These are phyloP conservation scores for Acanthosoma haemorrhoidale DNA, from an alignment of 2,888 invertebrate genomes.

Conservation along the genomic window DNA sequence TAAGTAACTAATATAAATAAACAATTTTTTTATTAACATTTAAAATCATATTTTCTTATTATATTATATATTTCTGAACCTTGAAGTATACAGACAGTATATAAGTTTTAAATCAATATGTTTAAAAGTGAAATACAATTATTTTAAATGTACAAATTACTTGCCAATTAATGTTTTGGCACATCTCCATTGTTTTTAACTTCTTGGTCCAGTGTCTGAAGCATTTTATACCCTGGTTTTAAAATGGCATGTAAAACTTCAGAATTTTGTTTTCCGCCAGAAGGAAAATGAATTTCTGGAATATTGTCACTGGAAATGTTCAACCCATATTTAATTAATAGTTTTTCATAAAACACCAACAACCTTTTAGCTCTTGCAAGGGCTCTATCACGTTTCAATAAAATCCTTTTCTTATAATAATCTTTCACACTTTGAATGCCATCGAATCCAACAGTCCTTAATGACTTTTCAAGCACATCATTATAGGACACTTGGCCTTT, in stretches of 20 bases:
- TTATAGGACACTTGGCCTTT: background rate
- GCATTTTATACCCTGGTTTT: slow-evolving; percentile 19
- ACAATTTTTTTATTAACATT: no score
- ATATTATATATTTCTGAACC: no score
- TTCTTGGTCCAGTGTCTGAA: slow-evolving; percentile 16
- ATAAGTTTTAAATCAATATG: no score
- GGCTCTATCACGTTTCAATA: slow-evolving; percentile 10
- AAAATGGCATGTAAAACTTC: slow-evolving; percentile 14
- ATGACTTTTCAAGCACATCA: slow-evolving; percentile 16
- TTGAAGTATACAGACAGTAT: no score
- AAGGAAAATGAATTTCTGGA: slow-evolving; percentile 11
- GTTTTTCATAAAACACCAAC: background rate
- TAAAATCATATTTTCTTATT: no score
- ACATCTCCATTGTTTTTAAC: background rate
- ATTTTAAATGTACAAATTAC: no score
- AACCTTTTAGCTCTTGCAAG: slow-evolving; percentile 6
- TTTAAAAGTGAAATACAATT: no score
- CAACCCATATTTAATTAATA: background rate
- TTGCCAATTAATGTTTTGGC: background rate
- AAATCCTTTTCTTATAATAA: slow-evolving; percentile 11
- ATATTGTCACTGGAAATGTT: background rate
- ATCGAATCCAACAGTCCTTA: slow-evolving; percentile 11
- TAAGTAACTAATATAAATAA: no score
- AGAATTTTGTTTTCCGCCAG: background rate
- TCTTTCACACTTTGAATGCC: slow-evolving; percentile 13